These are phyloP conservation scores for Daubentonia madagascariensis DNA, from an alignment of 2,113 vertebrate genomes.

Conservation along the genomic window DNA sequence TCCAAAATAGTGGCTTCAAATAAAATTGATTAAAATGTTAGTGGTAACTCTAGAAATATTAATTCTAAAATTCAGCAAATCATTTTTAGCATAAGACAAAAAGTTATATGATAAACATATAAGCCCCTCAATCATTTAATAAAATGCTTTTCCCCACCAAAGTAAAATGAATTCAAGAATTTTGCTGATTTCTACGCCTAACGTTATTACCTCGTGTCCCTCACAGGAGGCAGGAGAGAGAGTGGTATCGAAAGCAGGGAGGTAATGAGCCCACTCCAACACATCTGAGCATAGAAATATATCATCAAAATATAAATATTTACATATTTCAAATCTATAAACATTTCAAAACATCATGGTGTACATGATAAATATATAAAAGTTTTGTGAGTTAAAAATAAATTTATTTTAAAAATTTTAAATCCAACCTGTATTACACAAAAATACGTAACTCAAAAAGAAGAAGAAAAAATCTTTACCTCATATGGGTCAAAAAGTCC, in stretches of 20 bases:
- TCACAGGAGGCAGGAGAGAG: constrained; percentile 92
- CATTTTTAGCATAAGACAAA: not conserved
- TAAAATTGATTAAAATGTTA: constrained; percentile 59
- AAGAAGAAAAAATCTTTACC: constrained; percentile 80
- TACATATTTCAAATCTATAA: not conserved
- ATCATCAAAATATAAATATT: not conserved
- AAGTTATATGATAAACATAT: not conserved
- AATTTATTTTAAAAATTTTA: not conserved
- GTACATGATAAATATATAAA: not conserved
- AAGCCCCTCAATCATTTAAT: not conserved
- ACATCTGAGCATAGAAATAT: constrained; percentile 86
- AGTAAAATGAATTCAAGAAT: not conserved
- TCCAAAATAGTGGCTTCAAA: constrained; percentile 91
- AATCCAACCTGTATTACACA: not conserved
- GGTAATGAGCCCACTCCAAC: constrained; percentile 90
- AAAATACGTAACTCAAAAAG: not conserved
- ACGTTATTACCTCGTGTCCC: constrained; percentile 91
- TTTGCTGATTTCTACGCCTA: not conserved
- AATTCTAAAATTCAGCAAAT: constrained; percentile 17
- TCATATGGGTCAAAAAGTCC: constrained; percentile 93
- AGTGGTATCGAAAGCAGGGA: constrained; percentile 90
- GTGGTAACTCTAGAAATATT: not conserved
- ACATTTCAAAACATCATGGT: not conserved
- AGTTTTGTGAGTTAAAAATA: not conserved
- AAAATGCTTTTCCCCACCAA: not conserved